Base-by-base conservation (phyloP, 2,888 invertebrate species). In the Himalopsyche anomala region DNA sequence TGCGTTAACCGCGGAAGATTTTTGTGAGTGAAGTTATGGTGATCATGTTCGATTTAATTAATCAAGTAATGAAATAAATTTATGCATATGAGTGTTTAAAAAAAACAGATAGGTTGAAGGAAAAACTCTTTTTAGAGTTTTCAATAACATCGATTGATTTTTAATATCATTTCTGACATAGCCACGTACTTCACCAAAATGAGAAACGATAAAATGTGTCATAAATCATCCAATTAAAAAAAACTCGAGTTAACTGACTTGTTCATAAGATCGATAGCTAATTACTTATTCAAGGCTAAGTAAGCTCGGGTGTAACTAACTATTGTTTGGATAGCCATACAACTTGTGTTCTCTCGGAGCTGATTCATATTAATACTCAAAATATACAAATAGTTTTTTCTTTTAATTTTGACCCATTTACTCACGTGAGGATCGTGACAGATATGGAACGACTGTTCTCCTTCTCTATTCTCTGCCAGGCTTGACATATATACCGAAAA, bases 201-300 rank as follows among this genome's bases (percentile, higher is more conserved):
- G 9, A 15, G 38, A 38, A 19, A 15, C 38, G 38, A 19, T 74
- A 74, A 38, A 74, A 74, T 74, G 4, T 74, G 36, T 36, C 42
- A 80, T 80, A 80, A 80, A 80, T 42, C 80, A 74, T 80, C 80
- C 45, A 80, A 80, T 80, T 80, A 80, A 80, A 80, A 80, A 45
- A 51, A 82, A 82, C 19, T 69, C 54, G 40, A 42, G 38, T 38
- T 54, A 36, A 40, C 82, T 40, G 85, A 81, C 74, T 82, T 54
- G 82, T 82, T 85, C 19, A 11, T 51, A 83, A 87, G 87, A 87
- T 81, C 42, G 87, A 87, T 87, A 83, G 87, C 87, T 83, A 83
- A 87, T 87, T 87, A 87, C 80, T 74, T 62, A 87, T 87, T 87
- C 87, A 87, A 87, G 87, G 87, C 54, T 83, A 83, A 80, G 55